These are phyloP conservation scores for Notospermus geniculatus DNA, from an alignment of 1,140 invertebrate genomes.

Conservation along the genomic window DNA sequence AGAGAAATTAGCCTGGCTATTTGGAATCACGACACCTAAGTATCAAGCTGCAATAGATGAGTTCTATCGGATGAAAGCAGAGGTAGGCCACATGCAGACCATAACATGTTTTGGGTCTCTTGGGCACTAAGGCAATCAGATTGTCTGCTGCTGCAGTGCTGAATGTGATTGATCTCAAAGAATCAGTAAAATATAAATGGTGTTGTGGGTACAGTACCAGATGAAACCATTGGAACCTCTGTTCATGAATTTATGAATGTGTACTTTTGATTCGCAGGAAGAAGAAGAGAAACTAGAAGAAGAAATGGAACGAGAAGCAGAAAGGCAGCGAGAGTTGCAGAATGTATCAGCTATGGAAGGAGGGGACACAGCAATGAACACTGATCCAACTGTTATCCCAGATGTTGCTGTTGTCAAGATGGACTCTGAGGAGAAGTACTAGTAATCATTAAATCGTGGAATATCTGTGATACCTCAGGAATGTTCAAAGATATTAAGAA, in stretches of 20 bases:
- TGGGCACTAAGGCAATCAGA: too few species aligned
- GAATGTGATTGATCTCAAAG: too few species aligned
- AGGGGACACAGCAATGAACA: neutral
- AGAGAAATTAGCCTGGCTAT: conserved; percentile 77
- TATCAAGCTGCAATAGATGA: conserved; percentile 87
- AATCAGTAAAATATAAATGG: conserved; percentile 1
- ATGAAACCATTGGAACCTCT: neutral
- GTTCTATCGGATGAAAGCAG: conserved; percentile 48
- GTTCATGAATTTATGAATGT: neutral
- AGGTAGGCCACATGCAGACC: too few species aligned
- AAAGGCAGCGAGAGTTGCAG: neutral
- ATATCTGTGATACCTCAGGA: too few species aligned
- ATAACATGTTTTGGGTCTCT: too few species aligned
- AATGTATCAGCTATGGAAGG: conserved; percentile 5
- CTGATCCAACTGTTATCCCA: neutral
- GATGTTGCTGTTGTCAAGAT: too few species aligned
- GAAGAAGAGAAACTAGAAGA: conserved; percentile 19
- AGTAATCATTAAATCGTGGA: too few species aligned
- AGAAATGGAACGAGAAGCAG: conserved; percentile 17
- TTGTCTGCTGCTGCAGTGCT: too few species aligned
- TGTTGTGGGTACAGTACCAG: neutral
- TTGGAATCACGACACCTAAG: conserved; percentile 88
- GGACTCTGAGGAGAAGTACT: too few species aligned
- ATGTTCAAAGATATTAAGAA: too few species aligned
- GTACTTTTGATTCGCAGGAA: conserved; percentile 9